These are phyloP conservation scores for Kryptopterus vitreolus DNA, from an alignment of 2,797 vertebrate species.

Conservation along the genomic window DNA sequence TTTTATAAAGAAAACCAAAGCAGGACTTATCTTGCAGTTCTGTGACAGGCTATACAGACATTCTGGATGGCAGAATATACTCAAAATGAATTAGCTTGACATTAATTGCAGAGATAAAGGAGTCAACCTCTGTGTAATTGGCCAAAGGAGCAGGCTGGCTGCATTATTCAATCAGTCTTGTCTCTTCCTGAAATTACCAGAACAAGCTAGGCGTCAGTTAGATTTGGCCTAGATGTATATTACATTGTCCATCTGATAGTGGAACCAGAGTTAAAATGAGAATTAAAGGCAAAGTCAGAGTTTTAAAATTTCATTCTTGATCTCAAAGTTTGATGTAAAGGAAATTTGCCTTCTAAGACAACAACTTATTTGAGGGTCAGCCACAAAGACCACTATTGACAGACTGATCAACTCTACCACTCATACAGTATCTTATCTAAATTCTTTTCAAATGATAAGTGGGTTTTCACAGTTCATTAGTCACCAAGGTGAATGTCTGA, in stretches of 20 bases:
- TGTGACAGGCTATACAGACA: constrained; percentile 31
- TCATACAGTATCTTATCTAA: neutral
- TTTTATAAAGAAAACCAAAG: constrained; percentile 27
- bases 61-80: constrained; percentile 46
- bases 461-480: neutral
- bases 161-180: constrained; percentile 33
- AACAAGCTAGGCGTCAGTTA: constrained; percentile 16
- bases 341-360: neutral
- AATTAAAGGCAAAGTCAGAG: neutral
- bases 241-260: neutral
- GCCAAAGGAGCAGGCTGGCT: constrained; percentile 35
- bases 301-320: neutral
- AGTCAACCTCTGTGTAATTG: constrained; percentile 36
- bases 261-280: neutral
- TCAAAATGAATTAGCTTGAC: constrained; percentile 57
- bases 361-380: neutral
- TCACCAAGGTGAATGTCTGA: neutral
- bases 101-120: constrained; percentile 54
- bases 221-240: neutral
- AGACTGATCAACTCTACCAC: neutral
- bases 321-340: neutral
- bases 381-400: neutral
- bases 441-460: neutral
- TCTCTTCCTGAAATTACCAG: constrained; percentile 26
- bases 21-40: constrained; percentile 37